These are phyloP conservation scores for Steinernema scapterisci DNA, from an alignment of 2,888 invertebrate genomes.

Conservation along the genomic window DNA sequence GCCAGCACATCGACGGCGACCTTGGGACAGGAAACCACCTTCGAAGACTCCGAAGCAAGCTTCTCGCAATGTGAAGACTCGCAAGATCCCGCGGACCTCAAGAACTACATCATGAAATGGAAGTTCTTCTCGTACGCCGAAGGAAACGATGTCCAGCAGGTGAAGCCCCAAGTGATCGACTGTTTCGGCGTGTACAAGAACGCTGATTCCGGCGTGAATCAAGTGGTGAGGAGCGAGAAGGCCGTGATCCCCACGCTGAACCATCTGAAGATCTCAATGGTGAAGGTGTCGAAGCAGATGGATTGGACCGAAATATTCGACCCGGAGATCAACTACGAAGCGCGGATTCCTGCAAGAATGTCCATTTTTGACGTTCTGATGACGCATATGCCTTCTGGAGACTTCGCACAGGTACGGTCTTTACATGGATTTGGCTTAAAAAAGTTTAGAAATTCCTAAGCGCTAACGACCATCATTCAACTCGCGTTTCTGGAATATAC, in stretches of 20 bases:
- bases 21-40: background rate
- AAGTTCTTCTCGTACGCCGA: slow-evolving; percentile 13
- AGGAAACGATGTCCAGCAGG: background rate
- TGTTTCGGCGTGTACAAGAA: slow-evolving; percentile 2
- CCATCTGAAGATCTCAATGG: slow-evolving; percentile 12
- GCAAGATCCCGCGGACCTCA: background rate
- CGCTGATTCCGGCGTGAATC: background rate
- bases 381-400: slow-evolving; percentile 16
- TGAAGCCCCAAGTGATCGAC: slow-evolving; percentile 1
- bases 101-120: slow-evolving; percentile 6
- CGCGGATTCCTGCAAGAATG: slow-evolving; percentile 18
- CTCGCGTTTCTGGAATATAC: too few species aligned
- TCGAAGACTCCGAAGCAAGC: background rate
- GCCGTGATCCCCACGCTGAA: slow-evolving; percentile 8
- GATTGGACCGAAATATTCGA: slow-evolving; percentile 18
- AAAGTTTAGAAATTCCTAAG: background rate
- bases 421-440: background rate
- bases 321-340: slow-evolving; percentile 12
- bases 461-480: too few species aligned
- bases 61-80: background rate
- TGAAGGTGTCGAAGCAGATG: slow-evolving; percentile 26
- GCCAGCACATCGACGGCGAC: too few species aligned
- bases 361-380: slow-evolving; percentile 25
- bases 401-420: background rate
- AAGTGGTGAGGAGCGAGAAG: slow-evolving; percentile 16